A percentile compares a stretch with the other conserved stretches of the same genome.
These are phyloP conservation scores for Myathropa florea DNA, from an alignment of 2,888 invertebrate species.

Conservation along the genomic window DNA sequence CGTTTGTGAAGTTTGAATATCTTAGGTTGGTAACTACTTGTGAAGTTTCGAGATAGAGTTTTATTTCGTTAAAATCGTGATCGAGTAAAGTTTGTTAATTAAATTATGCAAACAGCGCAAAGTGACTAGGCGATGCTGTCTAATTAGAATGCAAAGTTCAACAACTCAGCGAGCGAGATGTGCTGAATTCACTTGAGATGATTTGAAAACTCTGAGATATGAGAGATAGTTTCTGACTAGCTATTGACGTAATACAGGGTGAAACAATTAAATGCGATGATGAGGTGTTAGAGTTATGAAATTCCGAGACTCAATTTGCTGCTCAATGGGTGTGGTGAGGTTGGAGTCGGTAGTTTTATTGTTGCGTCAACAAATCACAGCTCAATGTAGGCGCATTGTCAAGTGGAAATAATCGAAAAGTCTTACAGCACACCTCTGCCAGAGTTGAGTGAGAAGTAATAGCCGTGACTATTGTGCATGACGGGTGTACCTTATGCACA, in stretches of 20 bases:
- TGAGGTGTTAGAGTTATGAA: neutral
- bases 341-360: neutral
- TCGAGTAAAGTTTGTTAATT: slow-evolving; percentile 50
- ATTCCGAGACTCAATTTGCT: neutral
- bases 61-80: slow-evolving; percentile 34
- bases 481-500: neutral
- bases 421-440: neutral
- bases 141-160: slow-evolving; percentile 44
- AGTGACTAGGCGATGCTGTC: slow-evolving; percentile 35
- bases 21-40: slow-evolving; percentile 4
- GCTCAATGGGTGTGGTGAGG: neutral
- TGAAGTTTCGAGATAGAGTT: slow-evolving; percentile 11
- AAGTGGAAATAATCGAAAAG: neutral
- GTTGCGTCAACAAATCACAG: neutral
- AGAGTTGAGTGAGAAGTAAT: neutral
- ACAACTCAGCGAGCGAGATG: slow-evolving; percentile 11
- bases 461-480: neutral
- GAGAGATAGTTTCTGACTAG: neutral
- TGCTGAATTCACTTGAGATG: neutral
- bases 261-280: neutral
- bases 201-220: neutral
- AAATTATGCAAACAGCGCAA: slow-evolving; percentile 55
- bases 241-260: neutral
- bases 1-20: neutral
- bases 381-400: neutral